A percentile compares a stretch with the other conserved stretches of the same genome.
These are phyloP conservation scores for Paguma larvata DNA, from an alignment of 2,797 vertebrate species.

Conservation along the genomic window DNA sequence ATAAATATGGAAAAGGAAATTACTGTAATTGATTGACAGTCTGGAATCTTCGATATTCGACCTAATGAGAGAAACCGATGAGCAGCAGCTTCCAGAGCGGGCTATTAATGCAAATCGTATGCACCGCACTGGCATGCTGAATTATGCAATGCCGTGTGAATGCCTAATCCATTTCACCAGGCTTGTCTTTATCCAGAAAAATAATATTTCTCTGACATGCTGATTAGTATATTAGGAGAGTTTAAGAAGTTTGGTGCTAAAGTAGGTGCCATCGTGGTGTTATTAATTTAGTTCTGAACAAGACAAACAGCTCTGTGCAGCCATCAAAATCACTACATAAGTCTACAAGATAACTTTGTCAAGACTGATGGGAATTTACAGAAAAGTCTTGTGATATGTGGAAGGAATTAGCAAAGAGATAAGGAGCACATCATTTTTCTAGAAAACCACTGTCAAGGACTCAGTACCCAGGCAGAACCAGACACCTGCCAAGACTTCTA, in stretches of 20 bases:
- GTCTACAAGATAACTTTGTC: slow-evolving; percentile 86
- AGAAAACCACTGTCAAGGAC: slow-evolving; percentile 77
- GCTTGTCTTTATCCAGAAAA: slow-evolving; percentile 88
- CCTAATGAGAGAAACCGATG: slow-evolving; percentile 89
- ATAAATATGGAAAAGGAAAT: slow-evolving; percentile 92
- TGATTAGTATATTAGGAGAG: slow-evolving; percentile 89
- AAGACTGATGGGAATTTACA: slow-evolving; percentile 83
- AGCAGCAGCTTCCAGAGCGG: slow-evolving; percentile 84
- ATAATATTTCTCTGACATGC: slow-evolving; percentile 86
- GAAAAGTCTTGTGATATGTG: slow-evolving; percentile 77
- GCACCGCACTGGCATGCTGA: slow-evolving; percentile 88
- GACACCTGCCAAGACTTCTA: slow-evolving; percentile 60
- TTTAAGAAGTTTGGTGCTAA: slow-evolving; percentile 88
- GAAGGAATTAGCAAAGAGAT: slow-evolving; percentile 83
- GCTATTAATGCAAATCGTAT: slow-evolving; percentile 92
- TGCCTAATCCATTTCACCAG: slow-evolving; percentile 89
- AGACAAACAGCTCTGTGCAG: slow-evolving; percentile 85
- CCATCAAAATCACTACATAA: slow-evolving; percentile 85
- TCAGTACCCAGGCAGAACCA: slow-evolving; percentile 62
- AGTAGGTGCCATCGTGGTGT: slow-evolving; percentile 74
- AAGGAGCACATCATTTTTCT: slow-evolving; percentile 78
- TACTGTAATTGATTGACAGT: slow-evolving; percentile 92
- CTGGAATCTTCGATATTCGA: slow-evolving; percentile 88
- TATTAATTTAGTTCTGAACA: slow-evolving; percentile 88
- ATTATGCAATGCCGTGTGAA: slow-evolving; percentile 90